These are phyloP conservation scores for Ceratosolen solmsi DNA, from an alignment of 1,140 invertebrate genomes.

Conservation along the genomic window DNA sequence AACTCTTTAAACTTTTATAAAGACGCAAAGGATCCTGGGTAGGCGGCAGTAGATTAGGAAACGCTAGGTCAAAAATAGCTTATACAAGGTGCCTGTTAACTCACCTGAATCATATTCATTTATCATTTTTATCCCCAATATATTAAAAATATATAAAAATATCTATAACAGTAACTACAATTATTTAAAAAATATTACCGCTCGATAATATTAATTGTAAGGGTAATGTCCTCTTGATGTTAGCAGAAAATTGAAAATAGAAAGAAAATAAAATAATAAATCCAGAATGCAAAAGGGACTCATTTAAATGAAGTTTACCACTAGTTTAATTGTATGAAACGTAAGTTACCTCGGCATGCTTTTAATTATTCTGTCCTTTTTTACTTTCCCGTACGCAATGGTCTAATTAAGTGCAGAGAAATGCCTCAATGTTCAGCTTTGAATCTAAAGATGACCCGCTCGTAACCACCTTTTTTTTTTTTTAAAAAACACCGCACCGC, in stretches of 20 bases:
- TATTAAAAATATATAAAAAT: not conserved
- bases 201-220: not conserved
- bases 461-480: not conserved
- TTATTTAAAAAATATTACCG: not conserved
- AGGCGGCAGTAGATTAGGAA: not conserved
- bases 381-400: conserved; percentile 20
- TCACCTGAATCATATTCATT: not conserved
- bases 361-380: conserved; percentile 46
- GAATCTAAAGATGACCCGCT: conserved; percentile 44
- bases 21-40: not conserved
- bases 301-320: conserved; percentile 46
- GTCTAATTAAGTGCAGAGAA: conserved; percentile 48
- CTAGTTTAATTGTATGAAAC: conserved; percentile 48
- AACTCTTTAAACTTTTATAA: not conserved
- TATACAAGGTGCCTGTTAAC: not conserved
- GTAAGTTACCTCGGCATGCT: conserved; percentile 14
- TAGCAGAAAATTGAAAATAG: conserved; percentile 12
- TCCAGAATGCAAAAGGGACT: conserved; percentile 9
- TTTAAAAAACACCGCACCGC: not conserved
- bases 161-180: not conserved
- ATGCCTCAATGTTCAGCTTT: conserved; percentile 39
- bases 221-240: not conserved
- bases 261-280: conserved; percentile 11
- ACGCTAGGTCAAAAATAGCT: not conserved
- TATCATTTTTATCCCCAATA: not conserved